Percentiles rank a stretch among this genome's conserved stretches.
Conservation (phyloP, 2,797 vertebrate genomes). For the Typhlichthys eigenmanni region DNA sequence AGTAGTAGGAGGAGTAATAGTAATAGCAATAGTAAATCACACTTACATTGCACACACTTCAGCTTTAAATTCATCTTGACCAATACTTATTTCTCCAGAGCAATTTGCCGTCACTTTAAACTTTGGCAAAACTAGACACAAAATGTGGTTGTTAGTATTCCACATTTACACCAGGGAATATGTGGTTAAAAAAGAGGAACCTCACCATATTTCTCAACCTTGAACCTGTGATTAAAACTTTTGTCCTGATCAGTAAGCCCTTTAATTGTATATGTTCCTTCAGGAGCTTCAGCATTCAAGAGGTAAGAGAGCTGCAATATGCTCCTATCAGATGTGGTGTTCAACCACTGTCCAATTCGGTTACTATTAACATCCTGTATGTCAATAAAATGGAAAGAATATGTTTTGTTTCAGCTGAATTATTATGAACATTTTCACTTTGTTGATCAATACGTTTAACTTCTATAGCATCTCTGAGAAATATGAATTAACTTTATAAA, state of each 20-base stretch:
- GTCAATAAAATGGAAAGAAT: background rate
- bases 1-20: too few relatives aligned
- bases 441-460: too few relatives aligned
- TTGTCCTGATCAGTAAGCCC: background rate
- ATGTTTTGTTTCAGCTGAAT: background rate
- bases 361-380: slow-evolving; percentile 70
- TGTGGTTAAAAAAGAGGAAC: background rate
- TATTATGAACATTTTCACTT: too few relatives aligned
- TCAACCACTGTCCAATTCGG: slow-evolving; percentile 77
- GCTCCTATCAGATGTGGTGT: slow-evolving; percentile 50
- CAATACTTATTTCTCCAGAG: too few relatives aligned
- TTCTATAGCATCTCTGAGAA: too few relatives aligned
- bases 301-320: slow-evolving; percentile 72
- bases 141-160: background rate
- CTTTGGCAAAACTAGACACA: slow-evolving; percentile 63
- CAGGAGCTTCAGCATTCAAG: slow-evolving; percentile 70
- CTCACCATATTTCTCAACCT: slow-evolving; percentile 78
- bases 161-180: background rate
- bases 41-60: too few relatives aligned
- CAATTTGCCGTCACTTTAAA: slow-evolving; percentile 39
- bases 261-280: slow-evolving; percentile 64
- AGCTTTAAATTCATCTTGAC: too few relatives aligned
- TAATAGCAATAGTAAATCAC: too few relatives aligned
- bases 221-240: slow-evolving; percentile 51
- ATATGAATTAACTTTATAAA: background rate